phyloP scores from a whole-genome alignment of 2,113 vertebrate genomes.

The Chascanopsetta lugubris region DNA sequence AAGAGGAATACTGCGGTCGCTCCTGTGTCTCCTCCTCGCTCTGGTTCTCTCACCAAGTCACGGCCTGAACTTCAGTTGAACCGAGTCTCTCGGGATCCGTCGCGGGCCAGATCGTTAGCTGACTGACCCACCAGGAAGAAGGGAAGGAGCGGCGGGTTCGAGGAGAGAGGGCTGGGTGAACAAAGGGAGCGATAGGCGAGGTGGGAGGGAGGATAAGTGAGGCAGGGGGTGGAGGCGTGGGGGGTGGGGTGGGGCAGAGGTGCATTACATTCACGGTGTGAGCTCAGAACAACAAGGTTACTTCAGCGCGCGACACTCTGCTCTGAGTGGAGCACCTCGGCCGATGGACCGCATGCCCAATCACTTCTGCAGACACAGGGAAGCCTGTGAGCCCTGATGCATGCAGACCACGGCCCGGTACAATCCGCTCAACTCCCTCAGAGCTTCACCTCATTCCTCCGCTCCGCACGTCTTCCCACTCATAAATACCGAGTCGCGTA shows the following conservation, averaged over 20 bases:
- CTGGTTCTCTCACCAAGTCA: conserved; percentile 46
- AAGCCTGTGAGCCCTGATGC: conserved; percentile 49
- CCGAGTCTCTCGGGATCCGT: conserved; percentile 69
- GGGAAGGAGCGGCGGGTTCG: conserved; percentile 52
- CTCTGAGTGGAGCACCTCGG: conserved; percentile 38
- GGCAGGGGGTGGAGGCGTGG: too few relatives aligned
- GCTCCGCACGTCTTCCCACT: conserved; percentile 44
- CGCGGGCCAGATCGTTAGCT: conserved; percentile 78
- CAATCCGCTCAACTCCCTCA: conserved; percentile 33
- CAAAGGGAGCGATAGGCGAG: conserved; percentile 35
- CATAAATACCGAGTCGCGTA: conserved; percentile 51
- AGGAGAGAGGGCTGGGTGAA: conserved; percentile 34
- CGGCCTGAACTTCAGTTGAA: conserved; percentile 80
- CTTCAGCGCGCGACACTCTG: conserved; percentile 44
- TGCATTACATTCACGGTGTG: conserved; percentile 53
- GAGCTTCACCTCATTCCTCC: conserved; percentile 43
- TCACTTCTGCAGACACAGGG: conserved; percentile 56
- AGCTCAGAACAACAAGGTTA: conserved; percentile 62
- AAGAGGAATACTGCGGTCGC: conserved; percentile 32
- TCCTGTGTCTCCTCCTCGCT: conserved; percentile 27
- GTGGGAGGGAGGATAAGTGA: conserved; percentile 20
- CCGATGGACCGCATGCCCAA: conserved; percentile 57
- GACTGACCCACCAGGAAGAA: conserved; percentile 73
- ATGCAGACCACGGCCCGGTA: conserved; percentile 41
- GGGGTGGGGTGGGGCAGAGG: conserved; percentile 29